Conservation (phyloP, 2,888 invertebrate species). For the Furcula furcula region DNA sequence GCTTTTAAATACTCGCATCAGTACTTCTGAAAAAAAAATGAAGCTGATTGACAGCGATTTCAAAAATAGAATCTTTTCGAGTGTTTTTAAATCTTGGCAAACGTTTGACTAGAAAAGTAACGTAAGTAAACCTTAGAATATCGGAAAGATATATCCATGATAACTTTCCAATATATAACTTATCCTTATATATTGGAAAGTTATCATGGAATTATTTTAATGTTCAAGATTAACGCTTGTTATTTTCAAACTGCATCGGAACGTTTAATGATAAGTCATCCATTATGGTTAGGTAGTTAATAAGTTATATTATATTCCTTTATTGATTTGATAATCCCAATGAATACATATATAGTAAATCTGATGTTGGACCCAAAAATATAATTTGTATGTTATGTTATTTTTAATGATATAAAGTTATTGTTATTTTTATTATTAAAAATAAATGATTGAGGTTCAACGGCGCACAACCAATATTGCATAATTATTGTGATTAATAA, state of each 20-base stretch:
- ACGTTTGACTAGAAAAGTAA: no score
- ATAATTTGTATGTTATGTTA: no score
- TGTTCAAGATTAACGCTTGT: conserved; percentile 35
- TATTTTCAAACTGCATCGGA: conserved; percentile 29
- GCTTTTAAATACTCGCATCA: no score
- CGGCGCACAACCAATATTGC: no score
- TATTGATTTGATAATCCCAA: conserved; percentile 31
- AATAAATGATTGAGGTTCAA: neutral
- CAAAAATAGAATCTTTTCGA: no score
- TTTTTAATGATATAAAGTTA: neutral
- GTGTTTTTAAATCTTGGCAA: no score
- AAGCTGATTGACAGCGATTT: no score
- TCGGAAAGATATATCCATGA: no score
- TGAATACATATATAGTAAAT: conserved; percentile 1
- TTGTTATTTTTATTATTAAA: neutral
- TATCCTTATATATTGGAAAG: no score
- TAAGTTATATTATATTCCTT: conserved; percentile 22
- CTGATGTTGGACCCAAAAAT: neutral
- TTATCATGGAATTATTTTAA: conserved; percentile 30
- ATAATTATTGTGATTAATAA: conserved; percentile 26
- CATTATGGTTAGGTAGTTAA: conserved; percentile 17
- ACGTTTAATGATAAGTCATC: conserved; percentile 30
- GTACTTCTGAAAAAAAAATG: no score
- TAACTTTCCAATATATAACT: no score
- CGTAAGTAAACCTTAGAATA: no score